Evolutionary conservation across 2,113 vertebrate species (phyloP).

Genomic region (Hemiprocne comata): DNA sequence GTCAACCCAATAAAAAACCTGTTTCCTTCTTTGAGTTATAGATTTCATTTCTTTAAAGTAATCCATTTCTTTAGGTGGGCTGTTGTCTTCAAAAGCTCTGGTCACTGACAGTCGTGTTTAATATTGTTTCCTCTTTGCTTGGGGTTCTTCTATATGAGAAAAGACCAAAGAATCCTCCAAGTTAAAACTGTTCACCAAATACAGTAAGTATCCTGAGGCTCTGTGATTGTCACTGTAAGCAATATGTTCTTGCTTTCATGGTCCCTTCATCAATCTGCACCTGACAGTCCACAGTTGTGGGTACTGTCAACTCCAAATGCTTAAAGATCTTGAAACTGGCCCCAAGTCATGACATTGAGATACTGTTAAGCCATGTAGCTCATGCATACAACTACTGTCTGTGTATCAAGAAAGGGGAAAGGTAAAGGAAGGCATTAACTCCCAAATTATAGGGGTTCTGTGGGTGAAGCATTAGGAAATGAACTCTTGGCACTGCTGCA

Average conservation of each 20-base stretch:
- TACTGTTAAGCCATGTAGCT: neutral
- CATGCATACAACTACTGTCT: neutral
- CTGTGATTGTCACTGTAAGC: neutral
- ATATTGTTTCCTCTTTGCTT: neutral
- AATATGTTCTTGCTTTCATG: neutral
- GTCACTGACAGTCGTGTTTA: neutral
- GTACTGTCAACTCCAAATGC: neutral
- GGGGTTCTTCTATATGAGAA: neutral
- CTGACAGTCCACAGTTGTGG: neutral
- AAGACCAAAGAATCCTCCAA: neutral
- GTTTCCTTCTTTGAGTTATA: neutral
- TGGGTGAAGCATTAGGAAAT: neutral
- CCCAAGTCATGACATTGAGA: neutral
- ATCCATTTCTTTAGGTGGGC: neutral
- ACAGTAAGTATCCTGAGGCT: neutral
- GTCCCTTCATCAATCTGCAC: neutral
- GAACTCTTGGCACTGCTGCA: neutral
- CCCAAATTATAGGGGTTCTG: accelerated
- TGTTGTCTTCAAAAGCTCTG: neutral
- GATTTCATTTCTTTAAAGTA: neutral
- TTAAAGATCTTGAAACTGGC: neutral
- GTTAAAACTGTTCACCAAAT: neutral
- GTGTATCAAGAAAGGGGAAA: neutral
- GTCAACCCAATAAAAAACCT: neutral
- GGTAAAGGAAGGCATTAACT: neutral